Conservation (phyloP, 2,113 vertebrate genomes). For the Callorhinus ursinus region DNA sequence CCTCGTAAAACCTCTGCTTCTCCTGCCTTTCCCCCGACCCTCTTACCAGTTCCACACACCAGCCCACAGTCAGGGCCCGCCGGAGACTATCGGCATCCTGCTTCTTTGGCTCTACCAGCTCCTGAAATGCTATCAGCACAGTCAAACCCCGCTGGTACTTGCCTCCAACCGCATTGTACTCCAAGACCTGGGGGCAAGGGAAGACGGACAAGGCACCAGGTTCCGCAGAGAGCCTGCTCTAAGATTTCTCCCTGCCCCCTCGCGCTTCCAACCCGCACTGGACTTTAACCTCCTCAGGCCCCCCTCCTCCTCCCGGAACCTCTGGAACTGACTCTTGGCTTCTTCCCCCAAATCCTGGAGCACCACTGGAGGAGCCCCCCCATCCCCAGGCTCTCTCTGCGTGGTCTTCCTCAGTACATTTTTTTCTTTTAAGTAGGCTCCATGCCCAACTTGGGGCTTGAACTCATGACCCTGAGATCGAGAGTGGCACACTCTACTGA, state of each 20-base stretch:
- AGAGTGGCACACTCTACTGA: background rate
- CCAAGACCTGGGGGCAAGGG: conserved; percentile 85
- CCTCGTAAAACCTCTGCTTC: no score
- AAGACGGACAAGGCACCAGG: background rate
- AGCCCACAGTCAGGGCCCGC: conserved; percentile 91
- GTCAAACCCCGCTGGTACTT: conserved; percentile 94
- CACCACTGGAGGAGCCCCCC: background rate
- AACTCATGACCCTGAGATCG: background rate
- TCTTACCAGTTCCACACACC: conserved; percentile 96
- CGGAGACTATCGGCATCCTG: conserved; percentile 85
- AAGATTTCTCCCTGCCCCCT: background rate
- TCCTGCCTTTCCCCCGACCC: rapidly evolving
- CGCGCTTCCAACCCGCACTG: background rate
- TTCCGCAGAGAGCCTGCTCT: background rate
- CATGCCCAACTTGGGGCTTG: background rate
- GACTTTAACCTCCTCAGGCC: background rate
- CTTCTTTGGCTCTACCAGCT: conserved; percentile 84
- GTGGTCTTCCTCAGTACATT: background rate
- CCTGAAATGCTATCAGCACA: conserved; percentile 88
- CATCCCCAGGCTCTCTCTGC: background rate
- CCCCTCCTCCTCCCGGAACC: background rate
- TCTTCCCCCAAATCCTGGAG: background rate
- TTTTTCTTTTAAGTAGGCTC: background rate
- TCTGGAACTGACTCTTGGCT: background rate
- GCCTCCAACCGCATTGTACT: conserved; percentile 92